Conservation (phyloP, 2,113 vertebrate genomes). For the Lates calcarifer region DNA sequence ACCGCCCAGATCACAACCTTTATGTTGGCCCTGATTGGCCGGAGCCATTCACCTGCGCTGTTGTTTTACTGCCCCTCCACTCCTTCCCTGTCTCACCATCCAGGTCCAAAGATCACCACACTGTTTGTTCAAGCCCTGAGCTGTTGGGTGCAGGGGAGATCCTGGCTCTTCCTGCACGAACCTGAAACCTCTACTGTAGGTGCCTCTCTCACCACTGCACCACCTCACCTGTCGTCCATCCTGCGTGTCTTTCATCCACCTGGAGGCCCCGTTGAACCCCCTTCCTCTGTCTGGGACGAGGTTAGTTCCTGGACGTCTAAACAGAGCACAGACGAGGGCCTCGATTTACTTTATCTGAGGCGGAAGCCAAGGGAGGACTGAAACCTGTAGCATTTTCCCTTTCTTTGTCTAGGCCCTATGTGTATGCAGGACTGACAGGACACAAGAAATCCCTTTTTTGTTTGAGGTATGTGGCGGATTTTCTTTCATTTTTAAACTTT, state of each 20-base stretch:
- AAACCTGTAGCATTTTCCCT: background rate
- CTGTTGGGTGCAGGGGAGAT: constrained; percentile 25
- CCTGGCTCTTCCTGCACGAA: constrained; percentile 45
- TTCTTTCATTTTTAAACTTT: background rate
- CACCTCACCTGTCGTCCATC: constrained; percentile 21
- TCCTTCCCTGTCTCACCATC: constrained; percentile 40
- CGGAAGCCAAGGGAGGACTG: constrained; percentile 17
- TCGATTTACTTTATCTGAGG: constrained; percentile 35
- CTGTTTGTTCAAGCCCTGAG: constrained; percentile 66
- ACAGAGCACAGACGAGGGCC: background rate
- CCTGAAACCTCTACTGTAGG: constrained; percentile 37
- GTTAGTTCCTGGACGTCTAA: background rate
- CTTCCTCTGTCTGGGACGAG: background rate
- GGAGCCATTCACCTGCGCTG: constrained; percentile 38
- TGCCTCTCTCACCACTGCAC: constrained; percentile 12
- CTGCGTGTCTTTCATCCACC: constrained; percentile 24
- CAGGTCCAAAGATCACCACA: constrained; percentile 80
- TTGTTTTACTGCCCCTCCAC: constrained; percentile 65
- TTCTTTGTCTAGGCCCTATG: background rate
- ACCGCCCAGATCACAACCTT: background rate
- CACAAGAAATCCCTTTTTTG: constrained; percentile 9
- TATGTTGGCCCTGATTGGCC: constrained; percentile 59
- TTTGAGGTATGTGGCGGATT: constrained; percentile 60
- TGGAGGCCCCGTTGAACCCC: constrained; percentile 4
- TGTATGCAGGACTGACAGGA: constrained; percentile 10